phyloP scores from a whole-genome alignment of 2,113 vertebrate species.

The Nothobranchius furzeri region DNA sequence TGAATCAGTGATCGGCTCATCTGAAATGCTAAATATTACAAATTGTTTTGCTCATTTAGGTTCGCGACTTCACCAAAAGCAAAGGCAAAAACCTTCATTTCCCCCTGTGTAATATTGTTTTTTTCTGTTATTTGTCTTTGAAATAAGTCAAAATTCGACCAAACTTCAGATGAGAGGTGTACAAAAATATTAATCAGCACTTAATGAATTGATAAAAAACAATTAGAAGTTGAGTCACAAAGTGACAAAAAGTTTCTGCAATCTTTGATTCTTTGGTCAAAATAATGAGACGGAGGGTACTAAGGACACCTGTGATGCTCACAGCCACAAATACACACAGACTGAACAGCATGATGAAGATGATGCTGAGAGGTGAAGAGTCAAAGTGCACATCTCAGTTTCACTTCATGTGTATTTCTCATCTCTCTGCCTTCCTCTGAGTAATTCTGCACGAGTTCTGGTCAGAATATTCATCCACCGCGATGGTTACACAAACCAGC shows the following conservation, averaged over 20 bases:
- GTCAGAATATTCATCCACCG: conserved; percentile 36
- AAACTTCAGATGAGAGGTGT: no score
- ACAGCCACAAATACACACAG: conserved; percentile 4
- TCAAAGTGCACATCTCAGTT: conserved; percentile 6
- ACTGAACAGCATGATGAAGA: neutral
- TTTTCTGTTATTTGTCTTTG: no score
- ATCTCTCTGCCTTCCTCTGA: neutral
- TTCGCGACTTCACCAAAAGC: no score
- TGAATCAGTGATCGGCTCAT: no score
- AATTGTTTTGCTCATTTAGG: no score
- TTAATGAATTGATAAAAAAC: no score
- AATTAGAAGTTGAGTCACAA: neutral
- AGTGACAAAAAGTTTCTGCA: neutral
- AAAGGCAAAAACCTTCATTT: no score
- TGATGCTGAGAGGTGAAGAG: conserved; percentile 6
- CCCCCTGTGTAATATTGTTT: no score
- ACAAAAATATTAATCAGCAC: no score
- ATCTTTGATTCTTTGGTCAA: conserved; percentile 2
- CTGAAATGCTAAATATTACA: no score
- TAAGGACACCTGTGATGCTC: conserved; percentile 3
- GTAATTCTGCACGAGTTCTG: conserved; percentile 20
- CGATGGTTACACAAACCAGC: conserved; percentile 46
- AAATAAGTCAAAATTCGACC: no score
- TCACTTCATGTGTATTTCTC: conserved; percentile 14
- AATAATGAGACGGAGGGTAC: conserved; percentile 16